These are phyloP conservation scores for Actinemys pallida DNA, from an alignment of 2,113 vertebrate genomes.

Conservation along the genomic window DNA sequence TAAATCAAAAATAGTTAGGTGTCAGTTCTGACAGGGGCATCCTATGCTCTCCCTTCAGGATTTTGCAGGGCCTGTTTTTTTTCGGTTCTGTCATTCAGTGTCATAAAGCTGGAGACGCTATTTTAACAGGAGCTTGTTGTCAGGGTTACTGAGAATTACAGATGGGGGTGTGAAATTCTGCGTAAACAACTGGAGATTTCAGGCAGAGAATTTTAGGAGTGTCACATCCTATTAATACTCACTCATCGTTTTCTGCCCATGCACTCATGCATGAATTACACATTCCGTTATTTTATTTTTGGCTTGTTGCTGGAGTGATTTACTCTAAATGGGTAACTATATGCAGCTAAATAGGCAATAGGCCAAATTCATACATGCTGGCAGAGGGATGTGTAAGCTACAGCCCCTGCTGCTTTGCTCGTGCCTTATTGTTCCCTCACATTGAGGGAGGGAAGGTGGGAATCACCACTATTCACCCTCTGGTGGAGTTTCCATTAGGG, in stretches of 20 bases:
- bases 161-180: neutral
- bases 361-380: accelerated
- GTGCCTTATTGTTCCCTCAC: neutral
- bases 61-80: slow-evolving; percentile 7
- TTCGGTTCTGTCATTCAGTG: neutral
- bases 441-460: neutral
- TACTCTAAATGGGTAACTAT: accelerated
- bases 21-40: slow-evolving; percentile 45
- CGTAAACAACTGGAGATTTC: neutral
- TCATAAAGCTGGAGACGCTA: accelerated
- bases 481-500: neutral
- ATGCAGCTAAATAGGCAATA: neutral
- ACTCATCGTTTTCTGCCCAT: neutral
- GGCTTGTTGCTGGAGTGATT: neutral
- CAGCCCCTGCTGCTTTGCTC: accelerated
- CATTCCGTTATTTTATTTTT: accelerated
- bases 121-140: slow-evolving; percentile 34
- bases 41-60: neutral
- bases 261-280: neutral
- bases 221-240: accelerated
- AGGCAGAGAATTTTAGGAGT: neutral
- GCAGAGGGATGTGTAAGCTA: accelerated
- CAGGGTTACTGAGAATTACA: slow-evolving; percentile 44
- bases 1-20: slow-evolving; percentile 45
- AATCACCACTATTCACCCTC: neutral